Base-by-base conservation (phyloP, 2,113 vertebrate genomes). In the Eulacestoma nigropectus region DNA sequence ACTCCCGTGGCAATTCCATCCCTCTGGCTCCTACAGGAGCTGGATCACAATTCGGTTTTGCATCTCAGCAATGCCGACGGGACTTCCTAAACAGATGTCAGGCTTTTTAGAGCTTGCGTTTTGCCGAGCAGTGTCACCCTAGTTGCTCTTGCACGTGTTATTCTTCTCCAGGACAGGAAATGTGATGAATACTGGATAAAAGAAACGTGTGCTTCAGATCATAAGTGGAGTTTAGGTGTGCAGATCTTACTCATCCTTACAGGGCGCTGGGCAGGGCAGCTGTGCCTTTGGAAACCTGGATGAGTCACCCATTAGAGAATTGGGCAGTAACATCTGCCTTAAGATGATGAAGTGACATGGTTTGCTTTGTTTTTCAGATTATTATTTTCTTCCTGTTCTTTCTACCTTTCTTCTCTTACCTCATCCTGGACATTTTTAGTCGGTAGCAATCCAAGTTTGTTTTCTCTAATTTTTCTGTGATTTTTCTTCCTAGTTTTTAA, bases 241-340 rank as follows among this genome's bases (percentile, higher is more conserved):
- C 33, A 25, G 13, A 4, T 63, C 16, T 44, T 2, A 0, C 8
- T 79, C 16, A 18, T 26, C 1, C 1, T 82, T 44, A 6, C 44
- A 12, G 42, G 32, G 7, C 33, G 32, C n/a, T n/a, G 47, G 39
- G 27, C 27, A 60, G 23, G 52, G 33, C 29, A 33, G 22, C 37
- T 46, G 52, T 30, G 30, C n/a, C 16, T 67, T 44, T 56, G 52
- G 30, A 62, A 84, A 26, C 14, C 41, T 37, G 10, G 9, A 19
- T 57, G 27, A 23, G 35, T 37, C 22, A 20, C 39, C 27, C n/a
- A 25, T 10, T 16, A 26, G 11, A 63, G 13, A 14, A 23, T 1
- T 17, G 11, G 32, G 25, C 16, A 29, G 26, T 32, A 32, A 20
- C 27, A 9, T 4, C 16, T 50, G 39, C 30, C 33, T 69, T 79